These are phyloP conservation scores for Syrista parreyssii DNA, from an alignment of 2,888 invertebrate species.

Conservation along the genomic window DNA sequence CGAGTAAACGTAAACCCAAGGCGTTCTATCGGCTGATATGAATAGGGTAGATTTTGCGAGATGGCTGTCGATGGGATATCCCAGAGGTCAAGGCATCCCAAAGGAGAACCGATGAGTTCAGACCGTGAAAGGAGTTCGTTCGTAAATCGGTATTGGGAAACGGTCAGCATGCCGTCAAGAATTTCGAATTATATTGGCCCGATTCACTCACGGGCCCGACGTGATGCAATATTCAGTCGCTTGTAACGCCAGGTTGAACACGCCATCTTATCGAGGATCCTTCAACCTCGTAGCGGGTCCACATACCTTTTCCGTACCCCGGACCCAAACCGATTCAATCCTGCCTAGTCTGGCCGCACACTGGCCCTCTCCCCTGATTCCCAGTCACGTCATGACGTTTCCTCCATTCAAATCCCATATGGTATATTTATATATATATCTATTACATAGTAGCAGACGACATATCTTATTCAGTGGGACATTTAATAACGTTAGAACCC, in stretches of 20 bases:
- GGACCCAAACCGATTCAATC: neutral
- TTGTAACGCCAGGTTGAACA: neutral
- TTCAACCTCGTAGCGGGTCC: neutral
- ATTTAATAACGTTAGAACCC: neutral
- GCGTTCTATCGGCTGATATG: neutral
- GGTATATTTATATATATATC: neutral
- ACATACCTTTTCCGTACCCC: neutral
- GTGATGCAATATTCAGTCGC: slow-evolving; percentile 6
- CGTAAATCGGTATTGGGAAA: neutral
- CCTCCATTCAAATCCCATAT: neutral
- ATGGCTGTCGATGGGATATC: neutral
- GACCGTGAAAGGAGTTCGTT: neutral
- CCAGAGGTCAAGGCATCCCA: neutral
- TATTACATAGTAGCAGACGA: neutral
- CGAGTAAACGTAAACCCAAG: neutral
- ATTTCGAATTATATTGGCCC: neutral
- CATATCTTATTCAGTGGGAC: neutral
- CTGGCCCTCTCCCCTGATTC: neutral
- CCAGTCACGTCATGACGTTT: neutral
- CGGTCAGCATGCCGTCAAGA: neutral
- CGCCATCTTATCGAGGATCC: neutral
- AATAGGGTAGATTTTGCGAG: neutral
- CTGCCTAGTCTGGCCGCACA: neutral
- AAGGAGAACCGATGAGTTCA: neutral
- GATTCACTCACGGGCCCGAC: slow-evolving; percentile 5